A percentile compares a stretch with the other conserved stretches of the same genome.
These are phyloP conservation scores for Cepaea hortensis DNA, from an alignment of 2,888 invertebrate species.

Conservation along the genomic window DNA sequence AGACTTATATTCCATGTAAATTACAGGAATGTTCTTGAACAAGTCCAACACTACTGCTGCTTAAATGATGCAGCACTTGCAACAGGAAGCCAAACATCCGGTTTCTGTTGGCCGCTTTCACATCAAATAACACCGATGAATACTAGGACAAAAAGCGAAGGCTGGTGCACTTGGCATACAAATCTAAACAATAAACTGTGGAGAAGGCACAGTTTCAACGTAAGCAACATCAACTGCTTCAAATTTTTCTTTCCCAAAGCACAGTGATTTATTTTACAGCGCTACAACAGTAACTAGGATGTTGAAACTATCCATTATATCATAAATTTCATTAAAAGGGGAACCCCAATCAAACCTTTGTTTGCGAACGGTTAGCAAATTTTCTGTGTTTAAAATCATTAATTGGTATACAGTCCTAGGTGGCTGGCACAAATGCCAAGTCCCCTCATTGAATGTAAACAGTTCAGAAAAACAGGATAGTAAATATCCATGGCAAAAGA, in stretches of 20 bases:
- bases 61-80: background rate
- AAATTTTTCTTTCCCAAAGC: background rate
- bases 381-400: background rate
- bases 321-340: too few relatives aligned
- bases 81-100: background rate
- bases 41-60: conserved; percentile 10
- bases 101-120: conserved; percentile 1
- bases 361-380: background rate
- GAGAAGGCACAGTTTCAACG: conserved; percentile 3
- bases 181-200: background rate
- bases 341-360: background rate
- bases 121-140: conserved; percentile 29
- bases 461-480: conserved; percentile 13
- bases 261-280: background rate
- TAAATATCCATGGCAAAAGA: conserved; percentile 15
- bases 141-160: conserved; percentile 33
- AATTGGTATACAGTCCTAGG: background rate
- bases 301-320: too few relatives aligned
- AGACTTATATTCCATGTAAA: background rate
- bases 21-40: conserved; percentile 2
- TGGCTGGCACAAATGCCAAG: conserved; percentile 22
- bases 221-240: conserved; percentile 21
- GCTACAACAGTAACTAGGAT: background rate
- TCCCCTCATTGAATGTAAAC: conserved; percentile 19
- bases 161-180: conserved; percentile 25